Evolutionary conservation across 2,888 invertebrate species (phyloP).

Genomic region (Taenaris catops): DNA sequence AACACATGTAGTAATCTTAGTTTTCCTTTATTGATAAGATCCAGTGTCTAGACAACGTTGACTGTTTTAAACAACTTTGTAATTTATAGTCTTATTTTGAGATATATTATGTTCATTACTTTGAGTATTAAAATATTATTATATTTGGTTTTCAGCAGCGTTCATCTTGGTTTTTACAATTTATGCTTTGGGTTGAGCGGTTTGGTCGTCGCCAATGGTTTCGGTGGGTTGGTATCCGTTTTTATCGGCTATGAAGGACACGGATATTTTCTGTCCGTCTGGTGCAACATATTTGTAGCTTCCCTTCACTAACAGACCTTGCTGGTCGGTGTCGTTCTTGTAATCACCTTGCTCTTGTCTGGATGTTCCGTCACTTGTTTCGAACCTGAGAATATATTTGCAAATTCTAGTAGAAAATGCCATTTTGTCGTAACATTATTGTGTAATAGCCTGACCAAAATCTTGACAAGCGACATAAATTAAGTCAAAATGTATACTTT

Average conservation of each 20-base stretch:
- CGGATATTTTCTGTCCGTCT: constrained; percentile 82
- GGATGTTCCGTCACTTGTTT: constrained; percentile 83
- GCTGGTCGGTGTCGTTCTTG: constrained; percentile 83
- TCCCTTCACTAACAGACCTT: constrained; percentile 81
- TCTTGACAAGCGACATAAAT: no score
- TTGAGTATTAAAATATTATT: constrained; percentile 3
- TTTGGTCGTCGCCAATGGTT: constrained; percentile 39
- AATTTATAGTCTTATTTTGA: no score
- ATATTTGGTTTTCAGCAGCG: constrained; percentile 27
- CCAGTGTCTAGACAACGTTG: no score
- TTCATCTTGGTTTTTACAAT: background rate
- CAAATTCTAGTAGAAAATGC: no score
- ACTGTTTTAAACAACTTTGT: background rate
- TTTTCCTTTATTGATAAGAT: background rate
- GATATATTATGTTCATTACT: background rate
- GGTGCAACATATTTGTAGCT: constrained; percentile 82
- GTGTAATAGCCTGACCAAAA: no score
- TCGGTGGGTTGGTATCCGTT: constrained; percentile 80
- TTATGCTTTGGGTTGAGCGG: constrained; percentile 22
- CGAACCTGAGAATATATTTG: constrained; percentile 81
- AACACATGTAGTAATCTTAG: background rate
- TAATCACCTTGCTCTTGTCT: constrained; percentile 83
- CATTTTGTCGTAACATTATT: no score
- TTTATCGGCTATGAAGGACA: constrained; percentile 81
- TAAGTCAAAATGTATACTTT: no score